A percentile compares a stretch with the other conserved stretches of the same genome.
phyloP scores from a whole-genome alignment of 2,797 vertebrate genomes.

The Hapalemur alaotrensis region DNA sequence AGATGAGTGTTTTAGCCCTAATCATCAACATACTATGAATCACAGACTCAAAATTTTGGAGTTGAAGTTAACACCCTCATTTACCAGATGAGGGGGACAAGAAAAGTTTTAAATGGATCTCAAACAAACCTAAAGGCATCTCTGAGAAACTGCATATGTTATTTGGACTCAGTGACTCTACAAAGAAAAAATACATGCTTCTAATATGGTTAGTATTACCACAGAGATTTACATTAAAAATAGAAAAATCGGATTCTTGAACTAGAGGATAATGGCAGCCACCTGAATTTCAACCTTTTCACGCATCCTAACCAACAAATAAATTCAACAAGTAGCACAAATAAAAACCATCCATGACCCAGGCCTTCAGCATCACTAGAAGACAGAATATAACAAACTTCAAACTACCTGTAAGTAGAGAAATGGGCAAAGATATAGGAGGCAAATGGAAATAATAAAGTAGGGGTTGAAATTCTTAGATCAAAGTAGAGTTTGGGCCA shows the following conservation, averaged over 20 bases:
- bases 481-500: neutral
- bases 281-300: neutral
- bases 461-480: neutral
- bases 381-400: neutral
- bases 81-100: neutral
- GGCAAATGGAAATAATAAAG: neutral
- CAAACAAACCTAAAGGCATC: neutral
- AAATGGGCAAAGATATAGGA: neutral
- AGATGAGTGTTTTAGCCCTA: neutral
- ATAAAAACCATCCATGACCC: neutral
- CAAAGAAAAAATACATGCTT: neutral
- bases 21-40: neutral
- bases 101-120: neutral
- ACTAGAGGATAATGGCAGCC: neutral
- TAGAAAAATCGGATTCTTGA: neutral
- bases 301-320: neutral
- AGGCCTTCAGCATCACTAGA: neutral
- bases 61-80: neutral
- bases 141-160: neutral
- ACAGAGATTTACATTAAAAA: neutral
- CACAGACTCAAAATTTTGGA: constrained; percentile 1
- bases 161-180: neutral
- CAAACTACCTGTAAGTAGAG: neutral
- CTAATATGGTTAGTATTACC: neutral
- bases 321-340: neutral